Evolutionary conservation across 2,113 vertebrate species (phyloP).

Genomic region (Holacanthus passer): DNA sequence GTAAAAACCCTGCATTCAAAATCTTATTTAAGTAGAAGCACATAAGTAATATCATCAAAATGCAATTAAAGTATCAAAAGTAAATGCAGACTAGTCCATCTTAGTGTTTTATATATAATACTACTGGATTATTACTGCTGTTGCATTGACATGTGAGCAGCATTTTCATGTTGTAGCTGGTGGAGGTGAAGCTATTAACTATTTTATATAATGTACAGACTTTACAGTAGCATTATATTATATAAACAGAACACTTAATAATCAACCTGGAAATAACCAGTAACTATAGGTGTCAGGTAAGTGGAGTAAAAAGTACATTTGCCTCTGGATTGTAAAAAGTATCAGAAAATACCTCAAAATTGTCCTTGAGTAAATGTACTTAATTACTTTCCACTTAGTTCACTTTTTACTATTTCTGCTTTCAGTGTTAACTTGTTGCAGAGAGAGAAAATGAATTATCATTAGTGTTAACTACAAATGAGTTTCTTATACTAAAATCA

Average conservation of each 20-base stretch:
- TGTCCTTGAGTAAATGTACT: not conserved
- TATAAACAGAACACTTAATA: not conserved
- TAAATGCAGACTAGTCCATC: too few species aligned
- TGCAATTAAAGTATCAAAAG: not conserved
- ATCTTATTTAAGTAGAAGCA: not conserved
- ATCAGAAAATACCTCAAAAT: not conserved
- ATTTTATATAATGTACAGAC: not conserved
- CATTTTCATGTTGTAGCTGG: too few species aligned
- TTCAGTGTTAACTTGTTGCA: too few species aligned
- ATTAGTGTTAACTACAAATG: too few species aligned
- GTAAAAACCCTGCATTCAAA: not conserved
- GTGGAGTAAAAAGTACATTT: not conserved
- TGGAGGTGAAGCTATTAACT: not conserved
- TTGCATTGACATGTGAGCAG: not conserved
- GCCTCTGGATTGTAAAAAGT: not conserved
- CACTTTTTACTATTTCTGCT: too few species aligned
- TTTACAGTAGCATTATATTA: too few species aligned
- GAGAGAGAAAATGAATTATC: too few species aligned
- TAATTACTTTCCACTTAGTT: not conserved
- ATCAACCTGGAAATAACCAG: not conserved
- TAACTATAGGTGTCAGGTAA: not conserved
- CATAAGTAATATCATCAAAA: not conserved
- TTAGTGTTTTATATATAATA: not conserved
- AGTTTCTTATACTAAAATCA: not conserved
- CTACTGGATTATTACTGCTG: not conserved